phyloP scores from a whole-genome alignment of 2,888 invertebrate genomes.

The Callosobruchus maculatus region DNA sequence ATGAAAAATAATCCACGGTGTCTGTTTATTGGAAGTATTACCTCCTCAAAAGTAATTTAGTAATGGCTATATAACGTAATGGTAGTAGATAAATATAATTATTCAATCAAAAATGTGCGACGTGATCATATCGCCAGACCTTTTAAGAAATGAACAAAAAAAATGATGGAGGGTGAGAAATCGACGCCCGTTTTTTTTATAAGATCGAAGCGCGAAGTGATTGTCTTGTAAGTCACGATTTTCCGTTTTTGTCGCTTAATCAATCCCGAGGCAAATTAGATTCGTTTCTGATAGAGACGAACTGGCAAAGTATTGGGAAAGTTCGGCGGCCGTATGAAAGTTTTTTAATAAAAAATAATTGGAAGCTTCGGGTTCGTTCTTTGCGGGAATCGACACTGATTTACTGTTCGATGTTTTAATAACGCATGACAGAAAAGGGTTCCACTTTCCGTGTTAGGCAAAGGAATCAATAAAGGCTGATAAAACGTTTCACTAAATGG shows the following conservation, averaged over 20 bases:
- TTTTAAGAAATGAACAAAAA: too few relatives aligned
- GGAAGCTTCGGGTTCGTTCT: background rate
- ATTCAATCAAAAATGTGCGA: too few relatives aligned
- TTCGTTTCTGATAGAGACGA: background rate
- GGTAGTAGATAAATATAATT: too few relatives aligned
- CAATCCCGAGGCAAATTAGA: background rate
- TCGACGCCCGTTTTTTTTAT: background rate
- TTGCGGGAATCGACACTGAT: background rate
- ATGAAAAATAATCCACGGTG: too few relatives aligned
- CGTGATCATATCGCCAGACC: too few relatives aligned
- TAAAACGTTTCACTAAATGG: too few relatives aligned
- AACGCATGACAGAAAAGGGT: background rate
- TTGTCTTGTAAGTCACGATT: background rate
- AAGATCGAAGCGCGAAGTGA: background rate
- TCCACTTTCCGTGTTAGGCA: background rate
- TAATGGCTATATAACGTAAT: too few relatives aligned
- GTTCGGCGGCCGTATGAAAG: background rate
- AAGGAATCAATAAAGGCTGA: too few relatives aligned
- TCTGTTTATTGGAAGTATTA: too few relatives aligned
- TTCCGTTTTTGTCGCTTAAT: background rate
- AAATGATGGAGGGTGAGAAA: too few relatives aligned
- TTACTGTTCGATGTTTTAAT: background rate
- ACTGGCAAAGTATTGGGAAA: background rate
- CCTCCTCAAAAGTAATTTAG: too few relatives aligned
- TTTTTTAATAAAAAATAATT: background rate